A percentile compares a stretch with the other conserved stretches of the same genome.
Conservation (phyloP, 2,113 vertebrate genomes). For the Sprattus sprattus region DNA sequence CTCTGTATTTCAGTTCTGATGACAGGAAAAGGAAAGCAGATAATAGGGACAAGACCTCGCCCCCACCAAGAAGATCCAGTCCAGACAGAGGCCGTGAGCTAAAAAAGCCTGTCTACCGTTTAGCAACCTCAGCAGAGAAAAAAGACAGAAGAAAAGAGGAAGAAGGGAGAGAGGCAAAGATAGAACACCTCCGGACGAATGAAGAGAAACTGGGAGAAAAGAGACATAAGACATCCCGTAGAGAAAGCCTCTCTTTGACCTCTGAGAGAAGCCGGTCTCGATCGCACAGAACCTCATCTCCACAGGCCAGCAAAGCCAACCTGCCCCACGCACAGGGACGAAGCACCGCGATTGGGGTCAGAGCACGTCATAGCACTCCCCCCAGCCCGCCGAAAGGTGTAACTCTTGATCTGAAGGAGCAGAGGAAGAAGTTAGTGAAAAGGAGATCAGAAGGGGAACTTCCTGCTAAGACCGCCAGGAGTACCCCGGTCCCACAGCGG, state of each 20-base stretch:
- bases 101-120: background rate
- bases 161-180: background rate
- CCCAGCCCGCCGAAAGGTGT: background rate
- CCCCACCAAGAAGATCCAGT: background rate
- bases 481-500: background rate
- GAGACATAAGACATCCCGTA: background rate
- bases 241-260: background rate
- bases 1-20: background rate
- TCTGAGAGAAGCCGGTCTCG: background rate
- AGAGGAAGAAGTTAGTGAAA: slow-evolving; percentile 26
- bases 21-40: background rate
- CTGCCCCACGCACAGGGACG: background rate
- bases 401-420: background rate
- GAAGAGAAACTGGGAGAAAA: background rate
- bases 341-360: background rate
- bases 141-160: background rate
- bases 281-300: background rate
- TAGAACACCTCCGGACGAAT: background rate
- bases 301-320: background rate
- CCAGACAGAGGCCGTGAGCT: background rate
- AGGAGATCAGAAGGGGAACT: slow-evolving; percentile 17
- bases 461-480: background rate
- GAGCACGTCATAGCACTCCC: background rate
- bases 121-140: background rate
- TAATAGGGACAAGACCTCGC: background rate